Base-by-base conservation (phyloP, 2,113 vertebrate genomes). In the Glareola pratincola region DNA sequence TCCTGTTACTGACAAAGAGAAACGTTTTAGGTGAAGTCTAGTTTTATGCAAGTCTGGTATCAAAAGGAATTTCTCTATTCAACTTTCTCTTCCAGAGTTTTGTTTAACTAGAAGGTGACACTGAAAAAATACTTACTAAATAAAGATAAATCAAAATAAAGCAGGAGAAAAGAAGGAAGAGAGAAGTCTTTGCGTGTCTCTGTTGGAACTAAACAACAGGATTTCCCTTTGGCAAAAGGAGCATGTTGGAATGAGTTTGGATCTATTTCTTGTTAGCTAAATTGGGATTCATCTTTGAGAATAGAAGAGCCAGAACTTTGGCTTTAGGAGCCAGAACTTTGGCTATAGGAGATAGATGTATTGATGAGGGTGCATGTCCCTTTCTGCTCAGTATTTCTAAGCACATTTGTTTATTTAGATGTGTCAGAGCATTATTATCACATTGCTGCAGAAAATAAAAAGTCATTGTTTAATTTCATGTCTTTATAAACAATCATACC, bases 361-460 rank as follows among this genome's bases (percentile, higher is more conserved):
- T 10, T n/a, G 13, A 62, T 29, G 9, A 53, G 13, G 1, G 10
- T 45, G 43, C 24, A 39, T 0, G 0, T 1, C 3, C 7, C 24
- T 56, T 63, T 36, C 21, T 41, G 26, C 15, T 51, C 27, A 43
- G 2, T 41, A 68, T 83, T 79, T 88, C 48, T 85, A 8, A 66
- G 5, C 9, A 32, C 5, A 32, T 1, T 63, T 66, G 48, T 41
- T 81, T 43, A 21, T 64, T 72, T 32, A 41, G 4, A 11, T 27
- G 7, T 39, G 4, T 50, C 19, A 14, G 9, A 37, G 9, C 16
- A 22, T 50, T 54, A 75, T 62, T 32, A 60, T 8, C 23, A 45
- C 66, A 71, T 9, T 8, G 13, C 22, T 56, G 26, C 22, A 72
- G 48, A 71, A 92, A 87, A 76, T 11, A 68, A 37, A 43, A 39